Base-by-base conservation (phyloP, 37 sponge, comb jelly and placozoan genomes). In the Lycopodina hypogea region DNA sequence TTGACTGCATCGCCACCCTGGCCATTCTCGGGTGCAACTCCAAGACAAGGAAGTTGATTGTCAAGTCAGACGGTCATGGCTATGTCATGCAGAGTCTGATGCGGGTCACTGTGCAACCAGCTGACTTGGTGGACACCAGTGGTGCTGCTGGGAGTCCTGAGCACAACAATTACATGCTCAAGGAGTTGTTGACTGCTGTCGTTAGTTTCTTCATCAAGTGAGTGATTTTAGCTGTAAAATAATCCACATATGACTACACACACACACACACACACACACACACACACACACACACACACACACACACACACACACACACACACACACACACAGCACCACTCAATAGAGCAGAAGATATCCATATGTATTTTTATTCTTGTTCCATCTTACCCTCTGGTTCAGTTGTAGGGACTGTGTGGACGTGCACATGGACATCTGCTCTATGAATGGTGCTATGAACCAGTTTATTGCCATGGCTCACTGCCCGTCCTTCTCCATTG, bases 201-300 rank as follows among this genome's bases (percentile, higher is more conserved):
- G 48, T 78, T 17, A 24, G 42, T 55, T 40, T 78, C 50, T 36
- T 78, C n/a, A 34, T 55, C 64, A 78, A 35, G 78, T 78, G 35
- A 78, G 78, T 64, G 28, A 63, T n/a, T n/a, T n/a, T n/a, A n/a
- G n/a, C n/a, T n/a, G n/a, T n/a, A n/a, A n/a, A n/a, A n/a, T n/a
- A n/a, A n/a, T n/a, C n/a, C n/a, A n/a, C n/a, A n/a, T n/a, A n/a
- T n/a, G n/a, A n/a, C n/a, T n/a, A n/a, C n/a, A n/a, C n/a, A n/a
- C n/a, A n/a, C n/a, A n/a, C n/a, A n/a, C n/a, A n/a, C n/a, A n/a
- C n/a, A n/a, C n/a, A n/a, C n/a, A n/a, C n/a, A n/a, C n/a, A n/a
- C n/a, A n/a, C n/a, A n/a, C n/a, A n/a, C n/a, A n/a, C n/a, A n/a
- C n/a, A n/a, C n/a, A n/a, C n/a, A n/a, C n/a, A n/a, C n/a, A n/a